Percentiles rank a stretch among this genome's conserved stretches.
phyloP scores from a whole-genome alignment of 2,888 invertebrate species.

The Amphipyra berbera region DNA sequence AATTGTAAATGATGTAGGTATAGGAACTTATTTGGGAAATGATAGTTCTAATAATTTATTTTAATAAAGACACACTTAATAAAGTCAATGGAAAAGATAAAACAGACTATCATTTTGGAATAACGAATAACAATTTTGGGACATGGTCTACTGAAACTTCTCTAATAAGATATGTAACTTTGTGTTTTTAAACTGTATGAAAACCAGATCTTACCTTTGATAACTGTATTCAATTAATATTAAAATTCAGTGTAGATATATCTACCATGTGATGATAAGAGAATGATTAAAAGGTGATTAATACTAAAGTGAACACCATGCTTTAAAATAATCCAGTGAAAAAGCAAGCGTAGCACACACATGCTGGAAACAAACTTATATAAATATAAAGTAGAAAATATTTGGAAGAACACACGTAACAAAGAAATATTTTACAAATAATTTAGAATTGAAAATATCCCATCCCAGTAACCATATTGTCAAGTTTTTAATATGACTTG shows the following conservation, averaged over 20 bases:
- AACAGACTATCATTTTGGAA: too few species aligned
- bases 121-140: too few species aligned
- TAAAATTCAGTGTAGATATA: constrained; percentile 7
- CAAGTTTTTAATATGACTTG: constrained; percentile 1
- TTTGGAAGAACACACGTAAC: constrained; percentile 18
- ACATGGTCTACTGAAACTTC: too few species aligned
- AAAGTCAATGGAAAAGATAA: too few species aligned
- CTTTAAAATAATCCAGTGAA: constrained; percentile 55
- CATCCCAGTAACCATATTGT: constrained; percentile 2
- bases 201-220: constrained; percentile 37
- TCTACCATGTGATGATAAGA: constrained; percentile 41
- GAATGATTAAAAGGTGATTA: constrained; percentile 33
- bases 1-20: too few species aligned
- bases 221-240: background rate
- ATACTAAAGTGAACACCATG: constrained; percentile 48
- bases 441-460: constrained; percentile 18
- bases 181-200: too few species aligned
- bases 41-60: too few species aligned
- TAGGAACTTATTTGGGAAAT: too few species aligned
- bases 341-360: constrained; percentile 66
- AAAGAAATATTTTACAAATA: constrained; percentile 2
- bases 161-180: too few species aligned
- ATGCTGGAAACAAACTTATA: constrained; percentile 54
- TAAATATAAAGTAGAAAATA: constrained; percentile 27
- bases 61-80: too few species aligned